Conservation (phyloP, 2,888 invertebrate species). For the Lycophotia porphyrea region DNA sequence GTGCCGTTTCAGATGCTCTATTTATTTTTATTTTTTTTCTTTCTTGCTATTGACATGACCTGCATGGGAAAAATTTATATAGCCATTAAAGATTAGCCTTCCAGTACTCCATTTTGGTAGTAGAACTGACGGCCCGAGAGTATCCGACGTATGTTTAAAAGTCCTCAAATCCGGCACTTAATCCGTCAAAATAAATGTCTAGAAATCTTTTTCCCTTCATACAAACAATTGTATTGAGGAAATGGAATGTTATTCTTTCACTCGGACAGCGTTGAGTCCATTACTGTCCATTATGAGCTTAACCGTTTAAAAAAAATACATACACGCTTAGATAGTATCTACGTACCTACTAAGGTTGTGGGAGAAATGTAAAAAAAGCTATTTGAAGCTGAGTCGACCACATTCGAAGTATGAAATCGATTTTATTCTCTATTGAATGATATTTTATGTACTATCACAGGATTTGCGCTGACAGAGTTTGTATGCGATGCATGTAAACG, state of each 20-base stretch:
- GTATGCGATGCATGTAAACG: not conserved
- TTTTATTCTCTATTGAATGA: slow-evolving; percentile 24
- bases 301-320: not conserved
- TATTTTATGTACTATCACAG: slow-evolving; percentile 19
- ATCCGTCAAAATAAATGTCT: not conserved
- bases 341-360: not conserved
- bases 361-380: not conserved
- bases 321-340: not conserved
- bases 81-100: not conserved
- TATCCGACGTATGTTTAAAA: not conserved
- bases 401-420: not conserved
- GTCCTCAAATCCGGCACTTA: slow-evolving; percentile 6
- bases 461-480: not conserved
- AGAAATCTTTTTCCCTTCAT: not conserved
- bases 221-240: slow-evolving; percentile 4
- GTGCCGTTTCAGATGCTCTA: too few species aligned
- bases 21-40: not conserved
- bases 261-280: not conserved
- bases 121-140: not conserved
- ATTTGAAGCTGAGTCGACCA: not conserved
- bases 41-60: not conserved
- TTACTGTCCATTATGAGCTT: slow-evolving; percentile 6
- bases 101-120: not conserved
- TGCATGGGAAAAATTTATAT: not conserved
- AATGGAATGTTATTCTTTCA: slow-evolving; percentile 6